Evolutionary conservation across 1,140 invertebrate genomes (phyloP), one percentile per base, ranked within the genome.

Genomic region (Pseudobourletiella spinata): DNA sequence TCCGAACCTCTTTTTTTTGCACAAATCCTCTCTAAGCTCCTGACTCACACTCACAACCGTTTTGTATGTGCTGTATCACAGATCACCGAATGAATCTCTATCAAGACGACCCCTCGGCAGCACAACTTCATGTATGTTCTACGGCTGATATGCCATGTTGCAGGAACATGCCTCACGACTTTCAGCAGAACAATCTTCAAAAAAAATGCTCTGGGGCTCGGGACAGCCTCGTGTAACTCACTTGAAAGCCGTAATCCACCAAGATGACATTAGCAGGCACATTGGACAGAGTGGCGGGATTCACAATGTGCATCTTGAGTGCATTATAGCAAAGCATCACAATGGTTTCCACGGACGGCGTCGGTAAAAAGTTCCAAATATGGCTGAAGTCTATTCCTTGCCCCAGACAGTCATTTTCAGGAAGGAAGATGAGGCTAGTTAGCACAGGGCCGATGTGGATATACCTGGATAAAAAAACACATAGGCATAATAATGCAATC

Each of bases 211-310:
- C 50, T 24, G 25, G 4, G n/a, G 6, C 28, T 55, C 22, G 18
- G 24, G 54, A 16, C 18, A 54, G 25, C 15, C 18, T 48, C 16
- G 28, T 18, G 59, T 20, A 59, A 67, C 70, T 42, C 71, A 84
- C 78, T 73, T 79, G 76, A 73, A 84, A 83, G 32, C 83, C 83
- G 73, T 84, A 85, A 71, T 85, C 82, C 14, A 82, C 78, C 28
- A 85, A 75, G 61, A 84, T 76, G 51, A 83, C 75, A 71, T 82
- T 80, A 16, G 76, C 77, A 22, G 82, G 82, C 63, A 84, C 73
- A 65, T 74, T 77, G 15, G 73, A 70, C 8, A 67, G 74, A 75
- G 60, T 75, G 72, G 32, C 73, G 70, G 71, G 63, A 22, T 70
- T 69, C 22, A 43, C 66, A 59, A 54, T 79, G 76, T 64, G 61